Conservation (phyloP, 1,140 invertebrate genomes). For the Aphelenchoides fujianensis region DNA sequence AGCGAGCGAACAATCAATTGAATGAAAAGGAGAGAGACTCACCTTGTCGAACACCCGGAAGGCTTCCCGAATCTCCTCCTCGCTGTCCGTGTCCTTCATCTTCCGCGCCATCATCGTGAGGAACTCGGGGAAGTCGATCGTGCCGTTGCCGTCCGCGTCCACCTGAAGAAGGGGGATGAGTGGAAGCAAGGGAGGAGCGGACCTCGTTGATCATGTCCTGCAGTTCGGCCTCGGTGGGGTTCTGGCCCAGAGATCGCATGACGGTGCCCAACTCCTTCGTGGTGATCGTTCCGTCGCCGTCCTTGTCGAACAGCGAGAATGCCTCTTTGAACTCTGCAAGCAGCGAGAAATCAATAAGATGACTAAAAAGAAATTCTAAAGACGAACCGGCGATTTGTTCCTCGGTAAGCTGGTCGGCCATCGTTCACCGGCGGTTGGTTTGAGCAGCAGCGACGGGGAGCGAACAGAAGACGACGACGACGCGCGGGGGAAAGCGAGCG, state of each 20-base stretch:
- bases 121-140: conserved; percentile 98
- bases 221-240: conserved; percentile 97
- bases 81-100: conserved; percentile 97
- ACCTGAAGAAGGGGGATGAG: too few relatives aligned
- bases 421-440: conserved; percentile 28
- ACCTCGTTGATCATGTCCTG: conserved; percentile 99
- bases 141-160: conserved; percentile 96
- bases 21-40: background rate
- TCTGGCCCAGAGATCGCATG: conserved; percentile 75
- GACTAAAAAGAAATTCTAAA: conserved; percentile 18
- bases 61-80: conserved; percentile 96
- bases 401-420: conserved; percentile 62
- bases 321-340: conserved; percentile 93
- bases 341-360: background rate
- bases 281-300: conserved; percentile 98
- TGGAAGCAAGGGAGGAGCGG: too few relatives aligned
- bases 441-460: background rate
- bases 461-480: too few relatives aligned
- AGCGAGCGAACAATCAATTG: too few relatives aligned
- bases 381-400: conserved; percentile 61
- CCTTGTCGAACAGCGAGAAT: conserved; percentile 98
- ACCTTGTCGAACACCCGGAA: conserved; percentile 73
- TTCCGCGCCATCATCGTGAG: conserved; percentile 98
- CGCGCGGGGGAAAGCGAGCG: too few relatives aligned
- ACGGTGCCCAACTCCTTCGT: conserved; percentile 98